Evolutionary conservation across 2,888 invertebrate genomes (phyloP).

Genomic region (Dynastes maya): DNA sequence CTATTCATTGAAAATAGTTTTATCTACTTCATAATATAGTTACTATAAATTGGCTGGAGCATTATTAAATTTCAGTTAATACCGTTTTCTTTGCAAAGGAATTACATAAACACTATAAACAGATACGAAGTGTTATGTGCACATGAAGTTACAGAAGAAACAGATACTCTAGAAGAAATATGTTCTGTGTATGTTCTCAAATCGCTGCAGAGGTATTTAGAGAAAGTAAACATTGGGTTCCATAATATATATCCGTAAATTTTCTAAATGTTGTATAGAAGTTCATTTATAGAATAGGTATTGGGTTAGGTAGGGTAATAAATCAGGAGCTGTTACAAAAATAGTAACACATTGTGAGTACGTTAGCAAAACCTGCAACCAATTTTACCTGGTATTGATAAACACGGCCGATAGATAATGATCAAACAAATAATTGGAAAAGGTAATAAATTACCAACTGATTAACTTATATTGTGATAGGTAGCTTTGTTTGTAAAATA

Average conservation of each 20-base stretch:
- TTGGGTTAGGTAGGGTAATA: not conserved
- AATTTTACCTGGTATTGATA: slow-evolving; percentile 13
- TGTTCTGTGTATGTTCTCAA: slow-evolving; percentile 4
- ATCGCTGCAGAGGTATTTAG: slow-evolving; percentile 1
- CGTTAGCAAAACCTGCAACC: not conserved
- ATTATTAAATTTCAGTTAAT: not conserved
- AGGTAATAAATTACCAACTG: too few species aligned
- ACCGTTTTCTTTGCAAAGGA: not conserved
- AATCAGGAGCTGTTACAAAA: not conserved
- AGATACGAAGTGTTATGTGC: not conserved
- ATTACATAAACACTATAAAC: slow-evolving; percentile 16
- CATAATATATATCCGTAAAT: slow-evolving; percentile 11
- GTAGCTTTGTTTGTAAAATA: too few species aligned
- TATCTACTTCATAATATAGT: not conserved
- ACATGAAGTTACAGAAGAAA: slow-evolving; percentile 4
- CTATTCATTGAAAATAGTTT: not conserved
- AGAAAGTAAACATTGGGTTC: slow-evolving; percentile 9
- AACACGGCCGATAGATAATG: too few species aligned
- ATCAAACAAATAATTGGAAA: too few species aligned
- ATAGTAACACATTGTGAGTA: not conserved
- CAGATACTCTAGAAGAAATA: slow-evolving; percentile 17
- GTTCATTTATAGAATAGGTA: slow-evolving; percentile 1
- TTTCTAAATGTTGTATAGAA: slow-evolving; percentile 10
- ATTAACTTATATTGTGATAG: too few species aligned
- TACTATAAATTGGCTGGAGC: not conserved